phyloP scores from a whole-genome alignment of 2,888 invertebrate species.

The Pristionchus exspectatus region DNA sequence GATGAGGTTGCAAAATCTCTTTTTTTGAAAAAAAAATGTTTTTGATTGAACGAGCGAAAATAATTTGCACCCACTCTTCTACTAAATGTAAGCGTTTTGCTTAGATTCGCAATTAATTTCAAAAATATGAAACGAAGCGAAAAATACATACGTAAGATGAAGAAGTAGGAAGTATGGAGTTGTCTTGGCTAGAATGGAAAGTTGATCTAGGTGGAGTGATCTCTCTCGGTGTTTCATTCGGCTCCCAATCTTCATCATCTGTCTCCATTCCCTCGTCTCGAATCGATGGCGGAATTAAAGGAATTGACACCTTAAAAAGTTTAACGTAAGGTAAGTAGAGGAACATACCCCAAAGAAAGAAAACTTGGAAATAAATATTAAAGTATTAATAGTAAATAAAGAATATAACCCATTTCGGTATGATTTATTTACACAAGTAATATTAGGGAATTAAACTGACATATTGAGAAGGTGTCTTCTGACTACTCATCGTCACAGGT shows the following conservation, averaged over 20 bases:
- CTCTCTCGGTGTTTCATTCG: not conserved
- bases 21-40: no score
- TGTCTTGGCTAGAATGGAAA: not conserved
- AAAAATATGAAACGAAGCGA: not conserved
- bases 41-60: no score
- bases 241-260: constrained; percentile 30
- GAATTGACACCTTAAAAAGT: not conserved
- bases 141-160: not conserved
- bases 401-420: not conserved
- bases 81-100: not conserved
- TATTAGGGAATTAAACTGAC: not conserved
- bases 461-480: not conserved
- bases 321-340: not conserved
- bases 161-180: not conserved
- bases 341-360: not conserved
- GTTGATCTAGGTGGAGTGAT: not conserved
- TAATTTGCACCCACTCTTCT: no score
- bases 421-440: not conserved
- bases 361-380: not conserved
- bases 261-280: constrained; percentile 23
- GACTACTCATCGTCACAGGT: not conserved
- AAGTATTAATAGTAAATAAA: not conserved
- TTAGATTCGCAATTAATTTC: not conserved
- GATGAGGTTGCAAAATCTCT: no score
- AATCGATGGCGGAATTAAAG: not conserved